Evolutionary conservation across 2,888 invertebrate genomes (phyloP).

Genomic region (Sipunculus nudus): DNA sequence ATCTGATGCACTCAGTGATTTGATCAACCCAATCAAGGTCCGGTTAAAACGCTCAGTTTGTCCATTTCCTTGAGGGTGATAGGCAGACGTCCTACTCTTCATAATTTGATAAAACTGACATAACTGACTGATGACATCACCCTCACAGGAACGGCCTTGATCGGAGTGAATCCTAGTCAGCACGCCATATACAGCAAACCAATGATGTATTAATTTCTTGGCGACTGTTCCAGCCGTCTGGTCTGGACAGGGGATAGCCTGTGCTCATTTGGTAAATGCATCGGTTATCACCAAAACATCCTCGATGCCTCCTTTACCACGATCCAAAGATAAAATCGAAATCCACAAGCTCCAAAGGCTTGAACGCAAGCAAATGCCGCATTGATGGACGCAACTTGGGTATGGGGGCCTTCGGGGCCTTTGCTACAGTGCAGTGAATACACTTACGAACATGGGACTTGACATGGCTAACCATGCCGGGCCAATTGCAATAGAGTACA

Average conservation of each 20-base stretch:
- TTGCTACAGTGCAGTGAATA: too few relatives aligned
- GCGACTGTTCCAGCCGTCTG: slow-evolving; percentile 30
- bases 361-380: too few relatives aligned
- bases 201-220: slow-evolving; percentile 23
- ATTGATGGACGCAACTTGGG: too few relatives aligned
- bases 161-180: slow-evolving; percentile 2
- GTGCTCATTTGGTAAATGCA: slow-evolving; percentile 29
- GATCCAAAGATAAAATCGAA: too few relatives aligned
- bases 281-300: slow-evolving; percentile 35
- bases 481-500: too few relatives aligned
- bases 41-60: slow-evolving; percentile 42
- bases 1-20: slow-evolving; percentile 21
- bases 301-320: slow-evolving; percentile 20
- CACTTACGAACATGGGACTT: too few relatives aligned
- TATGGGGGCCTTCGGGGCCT: too few relatives aligned
- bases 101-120: neutral
- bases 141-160: slow-evolving; percentile 7
- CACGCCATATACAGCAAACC: slow-evolving; percentile 31
- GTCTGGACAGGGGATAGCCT: slow-evolving; percentile 27
- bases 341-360: too few relatives aligned
- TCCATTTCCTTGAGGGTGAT: slow-evolving; percentile 28
- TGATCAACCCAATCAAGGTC: slow-evolving; percentile 32
- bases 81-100: slow-evolving; percentile 11
- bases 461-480: too few relatives aligned
- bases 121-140: neutral